phyloP scores from a whole-genome alignment of 1,140 invertebrate genomes.

The Vanessa tameamea region DNA sequence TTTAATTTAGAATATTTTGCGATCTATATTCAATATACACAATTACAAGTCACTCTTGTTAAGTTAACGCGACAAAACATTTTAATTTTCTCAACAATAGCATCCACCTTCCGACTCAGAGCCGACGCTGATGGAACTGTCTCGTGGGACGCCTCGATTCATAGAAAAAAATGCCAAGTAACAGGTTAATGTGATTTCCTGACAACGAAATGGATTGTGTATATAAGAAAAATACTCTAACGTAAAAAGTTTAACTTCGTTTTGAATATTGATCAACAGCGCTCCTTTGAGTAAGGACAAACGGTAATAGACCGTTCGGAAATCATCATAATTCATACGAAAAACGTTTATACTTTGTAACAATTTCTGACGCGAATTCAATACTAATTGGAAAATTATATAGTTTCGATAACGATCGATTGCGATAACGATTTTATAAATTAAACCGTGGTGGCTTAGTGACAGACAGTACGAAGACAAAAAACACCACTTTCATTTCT shows the following conservation, averaged over 20 bases:
- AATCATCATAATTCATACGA: constrained; percentile 1
- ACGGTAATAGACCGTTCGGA: neutral
- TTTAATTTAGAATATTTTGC: neutral
- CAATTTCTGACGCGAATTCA: constrained; percentile 1
- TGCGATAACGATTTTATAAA: no score
- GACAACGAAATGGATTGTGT: constrained; percentile 18
- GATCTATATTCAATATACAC: constrained; percentile 28
- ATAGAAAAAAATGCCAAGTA: constrained; percentile 31
- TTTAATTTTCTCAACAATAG: constrained; percentile 44
- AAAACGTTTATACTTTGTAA: neutral
- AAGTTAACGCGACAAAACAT: constrained; percentile 42
- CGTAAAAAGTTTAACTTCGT: neutral
- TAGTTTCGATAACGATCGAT: no score
- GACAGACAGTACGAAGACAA: no score
- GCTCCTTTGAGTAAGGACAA: neutral
- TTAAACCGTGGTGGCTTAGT: no score
- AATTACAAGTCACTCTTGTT: constrained; percentile 38
- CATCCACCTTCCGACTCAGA: constrained; percentile 16
- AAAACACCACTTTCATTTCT: no score
- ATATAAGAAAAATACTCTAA: neutral
- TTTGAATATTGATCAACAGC: constrained; percentile 1
- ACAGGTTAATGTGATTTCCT: constrained; percentile 33
- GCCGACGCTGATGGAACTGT: constrained; percentile 40
- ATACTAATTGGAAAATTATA: no score
- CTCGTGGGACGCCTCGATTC: constrained; percentile 33